Evolutionary conservation across 1,140 invertebrate species (phyloP), one percentile per base, ranked within the genome.

Genomic region (Drosophila orosa): DNA sequence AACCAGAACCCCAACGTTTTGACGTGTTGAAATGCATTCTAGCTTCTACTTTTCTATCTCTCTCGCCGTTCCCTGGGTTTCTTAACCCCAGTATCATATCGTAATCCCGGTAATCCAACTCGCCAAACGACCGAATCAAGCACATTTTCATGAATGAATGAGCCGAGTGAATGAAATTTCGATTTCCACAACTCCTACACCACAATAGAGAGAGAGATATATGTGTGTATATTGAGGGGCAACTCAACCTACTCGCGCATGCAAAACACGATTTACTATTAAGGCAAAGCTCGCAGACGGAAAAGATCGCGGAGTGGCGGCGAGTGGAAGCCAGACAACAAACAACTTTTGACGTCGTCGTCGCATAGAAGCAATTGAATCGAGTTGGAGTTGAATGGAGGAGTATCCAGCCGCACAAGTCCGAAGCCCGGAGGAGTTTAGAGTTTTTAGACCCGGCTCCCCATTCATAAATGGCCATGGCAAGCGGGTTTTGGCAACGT

Each of bases 211-310:
- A 7, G 13, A 37, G 17, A 44, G 13, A 44, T 22, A 44, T 45
- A 17, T 22, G 22, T 24, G 27, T 39, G n/a, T 40, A 12, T 33
- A 40, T 31, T 31, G 45, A 48, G 37, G 59, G 31, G 48, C 37
- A 33, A 31, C 22, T 39, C 83, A 77, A 71, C 84, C 84, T 89
- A 87, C 84, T 87, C 84, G 73, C 65, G 85, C 84, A 87, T 87
- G 84, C 84, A 87, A 87, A 89, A 87, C 84, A 89, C 83, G 83
- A 87, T 87, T 89, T 89, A 87, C 83, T 89, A 87, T 87, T 84
- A 89, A 86, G 82, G 83, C 81, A 86, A 86, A 69, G 68, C 63
- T 76, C 73, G 84, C 82, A 87, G 72, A 89, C 80, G 48, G 71
- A 60, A 19, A 17, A 54, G 54, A 56, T 54, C 24, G 33, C 33